Conservation (phyloP, 2,113 vertebrate genomes). For the Antechinus flavipes region DNA sequence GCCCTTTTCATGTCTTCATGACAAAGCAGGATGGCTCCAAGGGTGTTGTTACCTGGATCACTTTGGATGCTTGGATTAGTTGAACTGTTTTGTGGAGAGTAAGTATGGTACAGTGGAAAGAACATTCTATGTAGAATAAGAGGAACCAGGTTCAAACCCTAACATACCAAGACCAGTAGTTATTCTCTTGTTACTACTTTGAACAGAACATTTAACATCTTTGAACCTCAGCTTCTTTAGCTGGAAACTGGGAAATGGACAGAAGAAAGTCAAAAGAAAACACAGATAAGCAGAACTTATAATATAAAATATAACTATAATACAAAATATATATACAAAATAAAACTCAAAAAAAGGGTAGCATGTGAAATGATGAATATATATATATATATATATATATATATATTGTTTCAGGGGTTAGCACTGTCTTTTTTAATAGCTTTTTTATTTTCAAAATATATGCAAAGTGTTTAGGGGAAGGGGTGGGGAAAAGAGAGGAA, state of each 20-base stretch:
- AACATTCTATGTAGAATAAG: not conserved
- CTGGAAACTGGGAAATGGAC: not conserved
- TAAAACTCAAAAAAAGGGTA: no score
- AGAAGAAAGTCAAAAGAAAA: not conserved
- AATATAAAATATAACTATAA: no score
- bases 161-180: not conserved
- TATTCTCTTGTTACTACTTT: not conserved
- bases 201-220: not conserved
- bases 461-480: no score
- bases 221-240: not conserved
- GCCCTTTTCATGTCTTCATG: not conserved
- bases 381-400: no score
- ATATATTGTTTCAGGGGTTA: no score
- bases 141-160: not conserved
- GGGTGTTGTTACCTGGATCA: not conserved
- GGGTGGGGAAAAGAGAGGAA: no score
- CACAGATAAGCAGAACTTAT: not conserved
- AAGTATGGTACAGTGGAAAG: not conserved
- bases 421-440: no score
- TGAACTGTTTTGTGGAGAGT: not conserved
- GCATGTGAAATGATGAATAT: no score
- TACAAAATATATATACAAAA: no score
- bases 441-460: no score
- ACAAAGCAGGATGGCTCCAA: not conserved
- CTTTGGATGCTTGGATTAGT: not conserved